Conservation (phyloP, 2,888 invertebrate species). For the Sepioteuthis lessoniana region DNA sequence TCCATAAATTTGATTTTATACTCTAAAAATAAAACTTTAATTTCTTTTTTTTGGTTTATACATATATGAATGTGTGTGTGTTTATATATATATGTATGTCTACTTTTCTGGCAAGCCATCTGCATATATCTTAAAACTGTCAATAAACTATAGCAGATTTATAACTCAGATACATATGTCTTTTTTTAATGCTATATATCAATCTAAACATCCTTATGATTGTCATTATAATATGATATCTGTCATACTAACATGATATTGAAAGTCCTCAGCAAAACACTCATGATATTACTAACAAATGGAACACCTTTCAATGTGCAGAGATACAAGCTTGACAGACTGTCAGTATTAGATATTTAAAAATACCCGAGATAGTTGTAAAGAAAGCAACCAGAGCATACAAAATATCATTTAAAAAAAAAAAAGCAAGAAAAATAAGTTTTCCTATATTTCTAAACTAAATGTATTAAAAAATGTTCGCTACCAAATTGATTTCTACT, state of each 20-base stretch:
- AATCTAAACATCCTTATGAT: too few relatives aligned
- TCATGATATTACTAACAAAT: neutral
- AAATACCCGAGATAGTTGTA: neutral
- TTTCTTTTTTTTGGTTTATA: too few relatives aligned
- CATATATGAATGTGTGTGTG: too few relatives aligned
- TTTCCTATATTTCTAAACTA: slow-evolving; percentile 8
- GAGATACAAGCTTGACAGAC: neutral
- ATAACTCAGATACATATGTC: too few relatives aligned
- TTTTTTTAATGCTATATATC: too few relatives aligned
- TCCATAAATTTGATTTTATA: too few relatives aligned
- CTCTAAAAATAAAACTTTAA: too few relatives aligned
- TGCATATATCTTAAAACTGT: too few relatives aligned
- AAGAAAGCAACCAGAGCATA: neutral
- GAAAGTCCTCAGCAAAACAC: neutral
- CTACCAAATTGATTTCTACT: neutral
- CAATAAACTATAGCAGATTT: too few relatives aligned
- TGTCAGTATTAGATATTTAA: neutral
- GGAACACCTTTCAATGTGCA: neutral
- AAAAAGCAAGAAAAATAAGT: neutral
- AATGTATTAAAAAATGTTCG: neutral
- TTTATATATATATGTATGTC: too few relatives aligned
- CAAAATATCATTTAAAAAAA: neutral
- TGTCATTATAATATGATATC: neutral
- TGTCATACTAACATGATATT: neutral
- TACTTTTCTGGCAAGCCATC: too few relatives aligned